These are phyloP conservation scores for Odontamblyopus lacepedii DNA, from an alignment of 2,797 vertebrate species.

Conservation along the genomic window DNA sequence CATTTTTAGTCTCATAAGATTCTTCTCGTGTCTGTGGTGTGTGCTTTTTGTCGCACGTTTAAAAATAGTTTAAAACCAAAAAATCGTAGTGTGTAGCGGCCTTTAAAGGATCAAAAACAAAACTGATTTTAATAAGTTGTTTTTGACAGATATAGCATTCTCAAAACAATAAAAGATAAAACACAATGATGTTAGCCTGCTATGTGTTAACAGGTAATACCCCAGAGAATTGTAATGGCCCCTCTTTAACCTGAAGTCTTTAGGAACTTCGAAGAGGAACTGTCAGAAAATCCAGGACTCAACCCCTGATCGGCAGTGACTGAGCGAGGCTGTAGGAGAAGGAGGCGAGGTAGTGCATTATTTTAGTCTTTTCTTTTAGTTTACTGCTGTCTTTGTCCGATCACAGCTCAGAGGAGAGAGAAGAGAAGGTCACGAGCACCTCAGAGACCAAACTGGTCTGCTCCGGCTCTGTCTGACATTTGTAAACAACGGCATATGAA, in stretches of 20 bases:
- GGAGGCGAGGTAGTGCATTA: not conserved
- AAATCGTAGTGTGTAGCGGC: no score
- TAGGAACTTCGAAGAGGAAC: slow-evolving; percentile 32
- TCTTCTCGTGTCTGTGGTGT: no score
- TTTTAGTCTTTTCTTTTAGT: slow-evolving; percentile 10
- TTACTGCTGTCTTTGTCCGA: slow-evolving; percentile 23
- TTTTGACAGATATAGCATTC: no score
- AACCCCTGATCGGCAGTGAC: slow-evolving; percentile 34
- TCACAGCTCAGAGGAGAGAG: slow-evolving; percentile 31
- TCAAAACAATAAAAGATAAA: no score
- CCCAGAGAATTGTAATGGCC: no score
- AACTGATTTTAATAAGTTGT: no score
- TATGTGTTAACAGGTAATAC: no score
- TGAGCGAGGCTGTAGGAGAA: slow-evolving; percentile 40
- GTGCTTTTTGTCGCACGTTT: no score
- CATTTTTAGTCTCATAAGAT: no score
- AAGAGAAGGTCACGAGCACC: slow-evolving; percentile 45
- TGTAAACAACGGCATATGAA: slow-evolving; percentile 57
- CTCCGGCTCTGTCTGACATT: slow-evolving; percentile 32
- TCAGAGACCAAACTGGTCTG: slow-evolving; percentile 31
- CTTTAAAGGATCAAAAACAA: no score
- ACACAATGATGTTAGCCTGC: no score
- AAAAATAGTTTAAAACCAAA: no score
- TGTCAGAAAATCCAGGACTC: slow-evolving; percentile 41
- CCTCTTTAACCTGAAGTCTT: not conserved